These are phyloP conservation scores for Muscicapa adusta DNA, from an alignment of 2,113 vertebrate species.

Conservation along the genomic window DNA sequence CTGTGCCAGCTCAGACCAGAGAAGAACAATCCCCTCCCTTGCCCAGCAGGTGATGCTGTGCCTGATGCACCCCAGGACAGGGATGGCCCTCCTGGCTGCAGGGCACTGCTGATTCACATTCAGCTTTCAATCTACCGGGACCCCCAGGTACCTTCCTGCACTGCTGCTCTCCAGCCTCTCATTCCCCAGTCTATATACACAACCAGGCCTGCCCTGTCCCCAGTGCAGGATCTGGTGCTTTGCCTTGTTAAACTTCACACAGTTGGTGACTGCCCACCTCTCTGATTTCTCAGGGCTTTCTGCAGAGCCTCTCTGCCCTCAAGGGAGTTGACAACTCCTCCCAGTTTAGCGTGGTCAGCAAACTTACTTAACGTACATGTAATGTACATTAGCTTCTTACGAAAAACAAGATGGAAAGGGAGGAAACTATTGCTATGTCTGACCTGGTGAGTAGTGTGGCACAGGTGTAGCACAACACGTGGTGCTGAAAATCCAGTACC, in stretches of 20 bases:
- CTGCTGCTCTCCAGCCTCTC: neutral
- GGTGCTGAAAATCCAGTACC: neutral
- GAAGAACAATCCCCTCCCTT: neutral
- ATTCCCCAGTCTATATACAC: neutral
- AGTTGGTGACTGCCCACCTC: neutral
- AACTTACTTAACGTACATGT: neutral
- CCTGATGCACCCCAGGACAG: neutral
- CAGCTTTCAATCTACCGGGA: accelerated
- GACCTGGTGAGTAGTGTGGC: neutral
- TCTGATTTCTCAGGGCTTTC: neutral
- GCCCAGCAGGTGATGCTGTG: accelerated
- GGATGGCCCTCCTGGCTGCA: neutral
- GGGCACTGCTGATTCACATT: neutral
- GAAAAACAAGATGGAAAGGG: neutral
- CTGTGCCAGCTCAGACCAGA: neutral
- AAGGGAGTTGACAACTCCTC: neutral
- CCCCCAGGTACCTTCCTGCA: neutral
- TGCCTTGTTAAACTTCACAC: neutral
- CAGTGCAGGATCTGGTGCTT: neutral
- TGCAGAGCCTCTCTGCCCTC: neutral
- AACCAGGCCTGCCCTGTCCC: neutral
- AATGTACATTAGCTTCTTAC: neutral
- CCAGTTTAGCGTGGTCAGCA: neutral
- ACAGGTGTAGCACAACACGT: neutral
- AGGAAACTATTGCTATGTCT: neutral